These are phyloP conservation scores for Takifugu flavidus DNA, from an alignment of 2,113 vertebrate genomes.

Conservation along the genomic window DNA sequence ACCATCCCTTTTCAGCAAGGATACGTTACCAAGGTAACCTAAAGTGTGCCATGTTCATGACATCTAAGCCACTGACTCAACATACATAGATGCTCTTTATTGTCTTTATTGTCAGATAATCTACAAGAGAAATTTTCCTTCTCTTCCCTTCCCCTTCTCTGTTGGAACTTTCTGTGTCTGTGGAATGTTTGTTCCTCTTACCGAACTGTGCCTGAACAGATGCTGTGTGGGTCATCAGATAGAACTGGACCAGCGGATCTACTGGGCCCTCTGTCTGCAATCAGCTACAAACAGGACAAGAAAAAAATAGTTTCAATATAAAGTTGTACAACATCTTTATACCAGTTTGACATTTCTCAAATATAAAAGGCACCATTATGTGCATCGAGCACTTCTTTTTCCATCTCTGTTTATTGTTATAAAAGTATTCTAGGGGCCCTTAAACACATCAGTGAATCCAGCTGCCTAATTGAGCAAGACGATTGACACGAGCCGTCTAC, in stretches of 20 bases:
- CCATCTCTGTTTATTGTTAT: slow-evolving; percentile 20
- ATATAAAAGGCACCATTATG: too few species aligned
- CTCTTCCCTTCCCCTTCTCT: neutral
- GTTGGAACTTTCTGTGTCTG: neutral
- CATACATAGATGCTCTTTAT: too few species aligned
- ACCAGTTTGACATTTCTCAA: slow-evolving; percentile 6
- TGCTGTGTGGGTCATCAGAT: slow-evolving; percentile 49
- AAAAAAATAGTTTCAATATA: slow-evolving; percentile 14
- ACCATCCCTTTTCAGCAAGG: too few species aligned
- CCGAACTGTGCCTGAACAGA: slow-evolving; percentile 28
- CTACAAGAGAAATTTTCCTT: too few species aligned
- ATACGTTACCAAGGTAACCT: too few species aligned
- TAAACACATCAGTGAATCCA: slow-evolving; percentile 28
- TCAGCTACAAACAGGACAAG: slow-evolving; percentile 51
- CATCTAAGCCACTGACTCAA: too few species aligned
- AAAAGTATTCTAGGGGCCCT: slow-evolving; percentile 22
- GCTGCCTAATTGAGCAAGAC: slow-evolving; percentile 64
- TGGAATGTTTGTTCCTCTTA: slow-evolving; percentile 14
- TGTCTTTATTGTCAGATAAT: too few species aligned
- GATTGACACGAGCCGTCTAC: slow-evolving; percentile 47
- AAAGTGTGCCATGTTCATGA: too few species aligned
- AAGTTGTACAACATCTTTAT: slow-evolving; percentile 37
- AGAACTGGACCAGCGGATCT: slow-evolving; percentile 40
- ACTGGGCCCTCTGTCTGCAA: slow-evolving; percentile 38
- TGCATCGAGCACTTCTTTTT: slow-evolving; percentile 1